Base-by-base conservation (phyloP, 2,797 vertebrate species). In the Sus cebifrons region DNA sequence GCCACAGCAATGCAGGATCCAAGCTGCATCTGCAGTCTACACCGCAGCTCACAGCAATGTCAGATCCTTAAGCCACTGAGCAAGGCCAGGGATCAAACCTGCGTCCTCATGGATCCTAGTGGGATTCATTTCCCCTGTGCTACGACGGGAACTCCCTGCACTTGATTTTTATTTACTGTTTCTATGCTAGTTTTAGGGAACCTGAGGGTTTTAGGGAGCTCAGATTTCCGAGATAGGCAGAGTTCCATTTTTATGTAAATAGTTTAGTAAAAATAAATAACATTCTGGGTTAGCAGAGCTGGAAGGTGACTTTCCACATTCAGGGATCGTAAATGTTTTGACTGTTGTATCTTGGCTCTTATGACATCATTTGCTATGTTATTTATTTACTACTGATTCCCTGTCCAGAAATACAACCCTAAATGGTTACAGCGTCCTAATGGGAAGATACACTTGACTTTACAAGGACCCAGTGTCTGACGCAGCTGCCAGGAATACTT, bases 181-280 rank as follows among this genome's bases (percentile, higher is more conserved):
- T 27, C 60, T 74, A 6, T 56, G 49, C 23, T 60, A 52, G 44
- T 49, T 49, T 49, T 49, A 49, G 44, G 44, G 44, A 49, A 6
- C 29, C 40, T 65, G 40, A 71, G 32, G 44, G 32, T 56, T 88
- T 87, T 52, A 32, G 15, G 86, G 29, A 71, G 6, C 68, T 49
- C 44, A 70, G 49, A 29, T 82, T 78, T 92, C 82, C 79, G 17
- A 87, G 18, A 36, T 5, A 75, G 2, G 27, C 49, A 92, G 54
- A 71, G 29, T 54, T 67, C 18, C 21, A 54, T 94, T 95, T 92
- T 81, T 86, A 87, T 40, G 16, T 91, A 74, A 88, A 89, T 0
- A 64, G 17, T 44, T 81, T 58, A 71, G 29, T 68, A 85, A 90
- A 94, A 83, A 81, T 65, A 77, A 92, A 68, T 16, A 85, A 25